Conservation (phyloP, 2,113 vertebrate genomes). For the Garra rufa region DNA sequence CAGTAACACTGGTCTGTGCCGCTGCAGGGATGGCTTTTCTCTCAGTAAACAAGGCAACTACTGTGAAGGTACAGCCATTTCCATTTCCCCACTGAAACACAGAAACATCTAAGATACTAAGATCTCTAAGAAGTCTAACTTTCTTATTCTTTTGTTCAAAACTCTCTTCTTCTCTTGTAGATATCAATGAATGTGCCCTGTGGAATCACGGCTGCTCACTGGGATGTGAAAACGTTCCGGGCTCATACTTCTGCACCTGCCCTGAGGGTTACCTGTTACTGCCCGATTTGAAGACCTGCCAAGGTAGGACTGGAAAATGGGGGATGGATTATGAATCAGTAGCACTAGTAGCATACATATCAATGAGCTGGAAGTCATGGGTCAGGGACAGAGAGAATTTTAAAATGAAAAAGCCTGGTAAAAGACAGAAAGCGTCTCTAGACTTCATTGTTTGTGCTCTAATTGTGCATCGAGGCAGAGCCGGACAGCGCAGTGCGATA, state of each 20-base stretch:
- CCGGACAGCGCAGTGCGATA: constrained; percentile 50
- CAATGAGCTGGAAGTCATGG: not conserved
- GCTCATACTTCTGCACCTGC: constrained; percentile 95
- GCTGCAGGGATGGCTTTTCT: constrained; percentile 82
- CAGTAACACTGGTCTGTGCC: constrained; percentile 67
- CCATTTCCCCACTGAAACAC: not conserved
- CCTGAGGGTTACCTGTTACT: constrained; percentile 86
- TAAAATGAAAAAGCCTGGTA: not conserved
- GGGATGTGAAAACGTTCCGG: constrained; percentile 90
- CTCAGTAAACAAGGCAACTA: constrained; percentile 79
- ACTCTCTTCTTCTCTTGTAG: constrained; percentile 64
- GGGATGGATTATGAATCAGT: not conserved
- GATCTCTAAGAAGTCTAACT: not conserved
- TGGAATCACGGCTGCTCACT: constrained; percentile 94
- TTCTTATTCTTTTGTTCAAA: not conserved
- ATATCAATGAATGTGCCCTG: constrained; percentile 91
- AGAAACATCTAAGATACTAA: not conserved
- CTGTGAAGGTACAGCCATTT: constrained; percentile 88
- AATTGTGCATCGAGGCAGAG: constrained; percentile 2
- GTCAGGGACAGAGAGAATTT: not conserved
- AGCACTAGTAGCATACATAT: not conserved
- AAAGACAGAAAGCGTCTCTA: not conserved
- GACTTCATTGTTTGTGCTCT: constrained; percentile 12
- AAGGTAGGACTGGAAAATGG: constrained; percentile 69
- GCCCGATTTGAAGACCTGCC: constrained; percentile 87